Evolutionary conservation across 1,140 invertebrate species (phyloP).

Genomic region (Cotesia chilonis): DNA sequence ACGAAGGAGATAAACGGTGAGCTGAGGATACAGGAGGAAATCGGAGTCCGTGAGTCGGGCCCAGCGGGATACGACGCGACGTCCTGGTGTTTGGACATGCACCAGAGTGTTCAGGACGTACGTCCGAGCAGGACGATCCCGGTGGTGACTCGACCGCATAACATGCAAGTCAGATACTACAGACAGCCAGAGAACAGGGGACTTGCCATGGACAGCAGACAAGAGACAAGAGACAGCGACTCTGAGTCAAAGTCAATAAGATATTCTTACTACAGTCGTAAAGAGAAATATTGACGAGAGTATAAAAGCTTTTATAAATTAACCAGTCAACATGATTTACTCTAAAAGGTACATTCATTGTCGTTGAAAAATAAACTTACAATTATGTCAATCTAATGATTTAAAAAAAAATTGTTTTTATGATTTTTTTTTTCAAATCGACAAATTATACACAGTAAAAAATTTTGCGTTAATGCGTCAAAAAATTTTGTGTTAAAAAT

Average conservation of each 20-base stretch:
- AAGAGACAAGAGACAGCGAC: slow-evolving; percentile 18
- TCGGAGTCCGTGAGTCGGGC: slow-evolving; percentile 34
- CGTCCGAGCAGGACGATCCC: not conserved
- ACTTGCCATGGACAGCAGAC: slow-evolving; percentile 26
- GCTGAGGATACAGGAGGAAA: slow-evolving; percentile 22
- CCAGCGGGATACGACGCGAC: slow-evolving; percentile 50
- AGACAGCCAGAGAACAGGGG: slow-evolving; percentile 37
- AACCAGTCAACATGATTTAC: too few species aligned
- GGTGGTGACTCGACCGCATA: slow-evolving; percentile 32
- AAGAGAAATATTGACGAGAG: slow-evolving; percentile 30
- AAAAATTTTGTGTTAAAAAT: too few species aligned
- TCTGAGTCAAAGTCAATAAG: not conserved
- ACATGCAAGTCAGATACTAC: too few species aligned
- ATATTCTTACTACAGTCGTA: not conserved
- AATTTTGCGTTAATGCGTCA: too few species aligned
- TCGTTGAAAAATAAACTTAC: too few species aligned
- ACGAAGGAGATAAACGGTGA: slow-evolving; percentile 15
- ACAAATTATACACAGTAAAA: too few species aligned
- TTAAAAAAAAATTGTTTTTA: too few species aligned
- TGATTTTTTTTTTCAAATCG: too few species aligned
- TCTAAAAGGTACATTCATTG: too few species aligned
- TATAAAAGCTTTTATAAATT: slow-evolving; percentile 10
- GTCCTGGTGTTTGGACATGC: slow-evolving; percentile 42
- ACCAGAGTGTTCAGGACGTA: slow-evolving; percentile 28
- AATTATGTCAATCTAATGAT: too few species aligned